Conservation (phyloP, 1,140 invertebrate genomes). For the Patella vulgata region DNA sequence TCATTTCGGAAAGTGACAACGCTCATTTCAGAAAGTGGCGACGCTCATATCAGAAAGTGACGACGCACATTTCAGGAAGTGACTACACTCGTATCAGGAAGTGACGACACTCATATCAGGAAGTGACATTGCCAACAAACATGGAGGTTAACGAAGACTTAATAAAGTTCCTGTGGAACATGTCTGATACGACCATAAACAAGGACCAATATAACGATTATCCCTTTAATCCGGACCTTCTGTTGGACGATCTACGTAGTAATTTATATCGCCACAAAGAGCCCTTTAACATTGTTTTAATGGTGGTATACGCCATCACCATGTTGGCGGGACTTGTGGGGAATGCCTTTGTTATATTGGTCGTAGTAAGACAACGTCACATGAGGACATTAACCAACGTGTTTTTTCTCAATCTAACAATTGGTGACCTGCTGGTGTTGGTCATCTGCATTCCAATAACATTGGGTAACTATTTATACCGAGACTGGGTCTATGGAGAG, state of each 20-base stretch:
- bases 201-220: neutral
- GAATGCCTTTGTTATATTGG: conserved; percentile 84
- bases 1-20: too few species aligned
- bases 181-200: too few species aligned
- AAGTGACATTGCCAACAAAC: too few species aligned
- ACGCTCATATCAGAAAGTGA: too few species aligned
- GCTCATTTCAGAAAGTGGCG: too few species aligned
- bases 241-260: conserved; percentile 9
- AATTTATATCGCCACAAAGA: conserved; percentile 26
- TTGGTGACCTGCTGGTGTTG: conserved; percentile 84
- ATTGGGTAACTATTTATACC: conserved; percentile 82
- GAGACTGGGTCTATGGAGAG: conserved; percentile 85
- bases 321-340: conserved; percentile 87
- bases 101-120: too few species aligned
- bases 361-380: conserved; percentile 45
- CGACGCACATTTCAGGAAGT: too few species aligned
- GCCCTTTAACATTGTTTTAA: conserved; percentile 38
- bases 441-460: conserved; percentile 84
- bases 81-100: too few species aligned
- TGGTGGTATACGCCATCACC: conserved; percentile 74
- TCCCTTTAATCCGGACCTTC: neutral
- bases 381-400: conserved; percentile 85
- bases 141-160: too few species aligned
- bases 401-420: conserved; percentile 81
- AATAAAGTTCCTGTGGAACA: too few species aligned